phyloP scores from a whole-genome alignment of 2,113 vertebrate species.

The Catagonus wagneri region DNA sequence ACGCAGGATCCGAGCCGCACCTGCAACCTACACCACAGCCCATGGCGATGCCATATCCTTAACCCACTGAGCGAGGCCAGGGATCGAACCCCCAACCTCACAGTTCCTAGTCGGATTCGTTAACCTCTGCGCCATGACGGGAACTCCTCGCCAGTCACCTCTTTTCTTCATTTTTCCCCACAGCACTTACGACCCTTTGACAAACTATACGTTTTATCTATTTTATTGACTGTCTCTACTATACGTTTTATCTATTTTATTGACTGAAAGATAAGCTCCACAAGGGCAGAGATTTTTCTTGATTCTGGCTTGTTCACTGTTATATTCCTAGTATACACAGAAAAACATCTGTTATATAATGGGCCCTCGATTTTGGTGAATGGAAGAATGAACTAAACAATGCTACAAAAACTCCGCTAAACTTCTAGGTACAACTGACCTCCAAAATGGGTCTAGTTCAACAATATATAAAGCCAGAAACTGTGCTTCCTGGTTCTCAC shows the following conservation, averaged over 20 bases:
- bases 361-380: neutral
- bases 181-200: neutral
- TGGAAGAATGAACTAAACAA: neutral
- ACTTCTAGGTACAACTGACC: neutral
- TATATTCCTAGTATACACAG: neutral
- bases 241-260: neutral
- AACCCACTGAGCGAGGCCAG: too few species aligned
- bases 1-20: too few species aligned
- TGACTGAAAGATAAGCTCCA: neutral
- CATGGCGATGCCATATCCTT: too few species aligned
- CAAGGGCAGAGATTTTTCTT: neutral
- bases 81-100: too few species aligned
- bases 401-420: neutral
- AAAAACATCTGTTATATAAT: neutral
- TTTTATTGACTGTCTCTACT: neutral
- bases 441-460: neutral
- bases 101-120: too few species aligned
- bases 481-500: neutral
- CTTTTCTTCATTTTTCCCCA: neutral
- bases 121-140: too few species aligned
- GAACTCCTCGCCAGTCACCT: neutral
- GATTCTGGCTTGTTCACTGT: neutral
- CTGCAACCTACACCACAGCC: too few species aligned
- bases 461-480: neutral
- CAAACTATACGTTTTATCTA: neutral